Conservation (phyloP, 2,888 invertebrate species). For the Phengaris alcon region DNA sequence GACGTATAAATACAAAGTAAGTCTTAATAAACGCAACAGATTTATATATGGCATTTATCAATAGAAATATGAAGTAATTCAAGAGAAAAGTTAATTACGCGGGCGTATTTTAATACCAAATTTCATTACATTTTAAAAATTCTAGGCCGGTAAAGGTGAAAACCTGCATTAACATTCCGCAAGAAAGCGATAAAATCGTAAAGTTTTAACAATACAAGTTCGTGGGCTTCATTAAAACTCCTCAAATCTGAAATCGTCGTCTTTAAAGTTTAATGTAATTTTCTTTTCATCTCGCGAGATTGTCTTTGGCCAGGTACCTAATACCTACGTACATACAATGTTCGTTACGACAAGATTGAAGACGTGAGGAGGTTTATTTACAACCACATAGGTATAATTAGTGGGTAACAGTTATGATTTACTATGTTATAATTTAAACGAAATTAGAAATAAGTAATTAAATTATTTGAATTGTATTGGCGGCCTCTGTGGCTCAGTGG, state of each 20-base stretch:
- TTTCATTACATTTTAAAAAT: neutral
- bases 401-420: too few relatives aligned
- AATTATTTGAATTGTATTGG: too few relatives aligned
- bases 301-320: neutral
- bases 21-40: too few relatives aligned
- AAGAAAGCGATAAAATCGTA: neutral
- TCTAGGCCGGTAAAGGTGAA: neutral
- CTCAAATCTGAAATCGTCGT: neutral
- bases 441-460: too few relatives aligned
- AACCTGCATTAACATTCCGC: neutral
- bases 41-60: too few relatives aligned
- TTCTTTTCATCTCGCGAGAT: neutral
- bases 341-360: neutral
- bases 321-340: neutral
- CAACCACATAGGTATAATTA: neutral
- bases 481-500: too few relatives aligned
- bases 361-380: neutral
- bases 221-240: slow-evolving; percentile 8
- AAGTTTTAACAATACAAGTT: slow-evolving; percentile 19
- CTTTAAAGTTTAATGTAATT: neutral
- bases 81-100: too few relatives aligned
- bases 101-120: too few relatives aligned
- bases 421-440: too few relatives aligned
- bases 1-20: too few relatives aligned
- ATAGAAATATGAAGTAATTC: too few relatives aligned